Evolutionary conservation across 2,888 invertebrate species (phyloP).

Genomic region (Leptarthrus brevirostris): DNA sequence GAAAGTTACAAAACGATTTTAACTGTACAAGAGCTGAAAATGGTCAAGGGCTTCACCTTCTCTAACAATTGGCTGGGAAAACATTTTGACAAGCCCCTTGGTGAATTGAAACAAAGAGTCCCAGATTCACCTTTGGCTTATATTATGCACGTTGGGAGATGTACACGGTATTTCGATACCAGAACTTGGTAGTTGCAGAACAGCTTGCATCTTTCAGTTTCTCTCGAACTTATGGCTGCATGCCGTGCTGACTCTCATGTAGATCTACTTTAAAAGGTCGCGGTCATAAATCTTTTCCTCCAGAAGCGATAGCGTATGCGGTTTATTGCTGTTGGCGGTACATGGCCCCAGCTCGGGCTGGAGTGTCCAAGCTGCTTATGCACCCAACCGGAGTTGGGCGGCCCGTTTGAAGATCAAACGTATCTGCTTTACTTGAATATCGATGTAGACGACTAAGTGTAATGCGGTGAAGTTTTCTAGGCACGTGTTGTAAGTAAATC

Average conservation of each 20-base stretch:
- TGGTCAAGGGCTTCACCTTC: background rate
- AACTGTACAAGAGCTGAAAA: background rate
- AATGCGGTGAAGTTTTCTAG: background rate
- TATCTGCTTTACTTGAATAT: background rate
- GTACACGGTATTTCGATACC: slow-evolving; percentile 6
- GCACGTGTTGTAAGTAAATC: slow-evolving; percentile 31
- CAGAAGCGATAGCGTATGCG: slow-evolving; percentile 22
- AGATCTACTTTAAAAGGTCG: slow-evolving; percentile 48
- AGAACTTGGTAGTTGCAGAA: slow-evolving; percentile 13
- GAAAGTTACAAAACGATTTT: slow-evolving; percentile 12
- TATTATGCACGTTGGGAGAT: slow-evolving; percentile 34
- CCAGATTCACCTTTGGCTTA: slow-evolving; percentile 38
- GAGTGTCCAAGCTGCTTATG: too few species aligned
- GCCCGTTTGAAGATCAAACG: slow-evolving; percentile 18
- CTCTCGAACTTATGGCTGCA: slow-evolving; percentile 28
- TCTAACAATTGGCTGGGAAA: slow-evolving; percentile 13
- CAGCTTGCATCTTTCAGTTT: slow-evolving; percentile 9
- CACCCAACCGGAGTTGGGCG: slow-evolving; percentile 15
- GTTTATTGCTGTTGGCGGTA: slow-evolving; percentile 13
- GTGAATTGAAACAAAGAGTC: slow-evolving; percentile 27
- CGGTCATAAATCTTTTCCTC: slow-evolving; percentile 36
- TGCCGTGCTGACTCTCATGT: slow-evolving; percentile 34
- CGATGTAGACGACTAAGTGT: background rate
- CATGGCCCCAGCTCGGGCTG: too few species aligned
- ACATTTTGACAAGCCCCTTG: slow-evolving; percentile 28